Evolutionary conservation across 2,113 vertebrate genomes (phyloP), one percentile per base, ranked within the genome.

Genomic region (Hymenochirus boettgeri): DNA sequence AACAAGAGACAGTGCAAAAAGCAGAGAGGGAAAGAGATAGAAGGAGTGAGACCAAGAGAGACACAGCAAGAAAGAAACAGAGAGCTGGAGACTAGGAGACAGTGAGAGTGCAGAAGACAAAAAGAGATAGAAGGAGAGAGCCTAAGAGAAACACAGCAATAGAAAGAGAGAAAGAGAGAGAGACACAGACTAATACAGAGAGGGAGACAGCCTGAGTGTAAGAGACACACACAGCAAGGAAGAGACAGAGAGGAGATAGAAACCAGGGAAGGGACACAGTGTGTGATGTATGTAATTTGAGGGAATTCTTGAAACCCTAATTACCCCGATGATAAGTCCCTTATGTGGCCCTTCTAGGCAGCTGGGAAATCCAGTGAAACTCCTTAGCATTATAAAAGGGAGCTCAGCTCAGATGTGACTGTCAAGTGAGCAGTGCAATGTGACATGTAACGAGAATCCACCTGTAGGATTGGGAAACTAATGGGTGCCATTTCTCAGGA

Each of bases 391-490:
- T 65, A 51, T 45, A 66, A 21, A 53, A 37, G 31, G 58, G 48
- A 57, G 35, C 24, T 24, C 29, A 9, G 55, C 21, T 67, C 65
- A 58, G 65, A 67, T 52, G 65, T 59, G 33, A 27, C 65, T 67
- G 64, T 67, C 72, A 77, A 70, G 65, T 42, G 67, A 62, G 59
- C n/a, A 67, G 69, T 48, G 71, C 8, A 76, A 71, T 77, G 56
- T 77, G 79, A 83, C 76, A 55, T 29, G 23, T 62, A 65, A 57
- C 71, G 31, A 54, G 77, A 79, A 82, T 81, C 81, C 27, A 2
- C 61, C 29, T 81, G 84, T 80, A 82, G 85, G 76, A 79, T 81
- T 75, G 74, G 47, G 71, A 76, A 70, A 72, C n/a, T 74, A 79
- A 78, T 62, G 72, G 76, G 81, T 63, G 21, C 11, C 31, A 19